These are phyloP conservation scores for Struthio camelus DNA, from an alignment of 2,113 vertebrate genomes.

Conservation along the genomic window DNA sequence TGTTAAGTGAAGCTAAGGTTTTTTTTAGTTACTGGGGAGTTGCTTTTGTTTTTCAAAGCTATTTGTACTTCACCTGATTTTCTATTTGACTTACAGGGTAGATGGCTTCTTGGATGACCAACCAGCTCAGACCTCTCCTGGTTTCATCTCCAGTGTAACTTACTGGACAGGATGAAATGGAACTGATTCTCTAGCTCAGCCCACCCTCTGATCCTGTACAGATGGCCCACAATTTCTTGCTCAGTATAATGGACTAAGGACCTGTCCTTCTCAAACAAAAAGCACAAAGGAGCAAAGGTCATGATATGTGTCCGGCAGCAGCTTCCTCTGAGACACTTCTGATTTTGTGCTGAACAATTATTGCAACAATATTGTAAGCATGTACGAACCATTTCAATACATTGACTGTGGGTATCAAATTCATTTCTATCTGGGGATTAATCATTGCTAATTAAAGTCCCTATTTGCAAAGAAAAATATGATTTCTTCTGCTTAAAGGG, in stretches of 20 bases:
- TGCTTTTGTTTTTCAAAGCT: not conserved
- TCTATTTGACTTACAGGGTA: not conserved
- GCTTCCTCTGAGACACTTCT: not conserved
- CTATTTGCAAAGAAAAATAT: constrained; percentile 6
- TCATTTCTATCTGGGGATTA: not conserved
- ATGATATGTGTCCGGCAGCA: not conserved
- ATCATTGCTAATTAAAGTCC: not conserved
- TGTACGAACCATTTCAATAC: not conserved
- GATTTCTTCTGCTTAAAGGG: not conserved
- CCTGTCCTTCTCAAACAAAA: not conserved
- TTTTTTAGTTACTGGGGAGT: not conserved
- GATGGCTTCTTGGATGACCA: not conserved
- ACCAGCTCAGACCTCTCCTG: not conserved
- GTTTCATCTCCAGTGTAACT: not conserved
- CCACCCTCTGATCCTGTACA: not conserved
- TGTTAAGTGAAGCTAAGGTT: not conserved
- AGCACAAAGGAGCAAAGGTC: not conserved
- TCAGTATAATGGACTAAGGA: not conserved
- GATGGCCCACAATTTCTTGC: not conserved
- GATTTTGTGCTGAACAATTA: not conserved
- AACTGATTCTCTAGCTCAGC: not conserved
- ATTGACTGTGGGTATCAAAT: not conserved
- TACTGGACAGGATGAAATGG: not conserved
- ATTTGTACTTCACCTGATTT: not conserved
- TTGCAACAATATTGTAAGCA: not conserved